A percentile compares a stretch with the other conserved stretches of the same genome.
phyloP scores from a whole-genome alignment of 2,113 vertebrate genomes.

The Psophia crepitans region DNA sequence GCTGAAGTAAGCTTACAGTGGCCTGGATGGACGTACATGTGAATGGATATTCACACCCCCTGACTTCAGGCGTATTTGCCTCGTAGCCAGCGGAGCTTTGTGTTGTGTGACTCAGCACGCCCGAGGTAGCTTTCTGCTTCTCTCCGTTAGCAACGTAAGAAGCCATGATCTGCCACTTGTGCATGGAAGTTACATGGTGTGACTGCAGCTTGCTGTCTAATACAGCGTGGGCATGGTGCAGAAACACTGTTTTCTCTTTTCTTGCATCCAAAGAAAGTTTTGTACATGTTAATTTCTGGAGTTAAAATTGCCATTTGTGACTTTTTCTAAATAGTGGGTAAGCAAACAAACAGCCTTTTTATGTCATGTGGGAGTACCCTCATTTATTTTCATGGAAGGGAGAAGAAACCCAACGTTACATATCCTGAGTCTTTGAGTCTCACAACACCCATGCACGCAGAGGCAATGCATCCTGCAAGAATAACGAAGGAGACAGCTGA shows the following conservation, averaged over 20 bases:
- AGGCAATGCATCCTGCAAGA: not conserved
- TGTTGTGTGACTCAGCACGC: rapidly evolving
- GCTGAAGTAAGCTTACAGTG: not conserved
- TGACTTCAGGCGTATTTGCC: not conserved
- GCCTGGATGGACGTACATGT: not conserved
- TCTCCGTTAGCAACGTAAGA: not conserved
- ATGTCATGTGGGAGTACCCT: not conserved
- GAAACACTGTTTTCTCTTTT: not conserved
- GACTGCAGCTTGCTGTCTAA: not conserved
- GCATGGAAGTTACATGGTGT: not conserved
- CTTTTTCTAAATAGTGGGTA: not conserved
- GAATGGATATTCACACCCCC: not conserved
- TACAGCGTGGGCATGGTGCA: rapidly evolving
- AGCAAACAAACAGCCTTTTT: not conserved
- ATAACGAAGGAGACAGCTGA: not conserved
- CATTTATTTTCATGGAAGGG: not conserved
- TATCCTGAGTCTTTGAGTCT: not conserved
- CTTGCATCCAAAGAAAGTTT: not conserved
- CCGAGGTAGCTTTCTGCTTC: not conserved
- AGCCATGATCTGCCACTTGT: not conserved
- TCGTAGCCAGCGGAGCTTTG: not conserved
- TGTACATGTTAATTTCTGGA: not conserved
- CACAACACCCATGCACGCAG: not conserved
- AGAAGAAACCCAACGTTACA: not conserved
- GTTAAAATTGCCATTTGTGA: not conserved